phyloP scores from a whole-genome alignment of 2,113 vertebrate genomes.

The Psammodynastes pulverulentus region DNA sequence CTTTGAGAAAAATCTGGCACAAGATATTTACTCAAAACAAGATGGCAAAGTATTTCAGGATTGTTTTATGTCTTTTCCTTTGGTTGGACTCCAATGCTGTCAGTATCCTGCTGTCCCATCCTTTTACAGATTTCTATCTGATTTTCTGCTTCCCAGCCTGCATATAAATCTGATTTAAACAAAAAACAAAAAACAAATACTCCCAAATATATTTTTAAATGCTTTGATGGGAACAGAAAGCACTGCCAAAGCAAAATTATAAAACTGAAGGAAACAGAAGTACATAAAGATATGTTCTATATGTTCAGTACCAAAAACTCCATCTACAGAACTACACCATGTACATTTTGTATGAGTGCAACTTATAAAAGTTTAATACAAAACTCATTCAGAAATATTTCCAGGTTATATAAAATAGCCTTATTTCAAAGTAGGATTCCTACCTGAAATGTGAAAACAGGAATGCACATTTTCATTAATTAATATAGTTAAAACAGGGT shows the following conservation, averaged over 20 bases:
- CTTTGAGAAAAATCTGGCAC: constrained; percentile 22
- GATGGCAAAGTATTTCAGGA: not conserved
- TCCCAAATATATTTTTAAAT: not conserved
- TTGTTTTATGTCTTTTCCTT: constrained; percentile 8
- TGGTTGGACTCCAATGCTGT: constrained; percentile 8
- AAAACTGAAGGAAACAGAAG: constrained; percentile 26
- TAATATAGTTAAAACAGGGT: constrained; percentile 46
- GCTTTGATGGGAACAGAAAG: constrained; percentile 32
- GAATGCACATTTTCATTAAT: constrained; percentile 4
- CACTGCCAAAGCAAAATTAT: constrained; percentile 22
- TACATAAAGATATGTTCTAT: not conserved
- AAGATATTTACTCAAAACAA: constrained; percentile 11
- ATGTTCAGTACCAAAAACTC: constrained; percentile 11
- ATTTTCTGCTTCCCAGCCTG: constrained; percentile 25
- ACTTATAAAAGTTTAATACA: constrained; percentile 29
- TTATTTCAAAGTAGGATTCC: constrained; percentile 1
- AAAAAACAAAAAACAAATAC: not conserved
- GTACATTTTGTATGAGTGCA: constrained; percentile 6
- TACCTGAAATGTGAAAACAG: constrained; percentile 41
- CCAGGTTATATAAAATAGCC: constrained; percentile 17
- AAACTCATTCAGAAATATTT: constrained; percentile 30
- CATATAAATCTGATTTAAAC: not conserved
- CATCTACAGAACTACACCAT: constrained; percentile 4
- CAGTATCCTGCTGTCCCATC: not conserved
- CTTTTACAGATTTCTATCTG: constrained; percentile 22